Evolutionary conservation across 1,140 invertebrate genomes (phyloP).

Genomic region (Aphaenogaster ashmeadi): DNA sequence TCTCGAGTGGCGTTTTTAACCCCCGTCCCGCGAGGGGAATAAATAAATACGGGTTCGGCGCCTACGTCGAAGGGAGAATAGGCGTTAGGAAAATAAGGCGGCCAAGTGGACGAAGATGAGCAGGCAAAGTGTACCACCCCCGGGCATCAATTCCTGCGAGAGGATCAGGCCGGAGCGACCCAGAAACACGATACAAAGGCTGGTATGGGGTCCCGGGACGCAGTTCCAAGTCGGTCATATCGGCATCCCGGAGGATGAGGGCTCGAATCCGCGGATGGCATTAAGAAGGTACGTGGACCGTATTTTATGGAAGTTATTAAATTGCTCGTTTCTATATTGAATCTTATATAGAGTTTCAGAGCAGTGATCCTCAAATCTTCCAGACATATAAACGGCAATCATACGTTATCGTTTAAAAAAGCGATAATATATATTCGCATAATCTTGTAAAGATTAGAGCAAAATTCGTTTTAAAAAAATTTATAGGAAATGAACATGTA

Average conservation of each 20-base stretch:
- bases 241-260: constrained; percentile 88
- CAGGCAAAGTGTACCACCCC: constrained; percentile 68
- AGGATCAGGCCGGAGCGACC: constrained; percentile 82
- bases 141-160: constrained; percentile 81
- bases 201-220: constrained; percentile 78
- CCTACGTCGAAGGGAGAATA: not conserved
- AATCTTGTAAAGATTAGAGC: not conserved
- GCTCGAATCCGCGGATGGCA: constrained; percentile 92
- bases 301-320: constrained; percentile 16
- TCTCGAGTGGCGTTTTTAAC: constrained; percentile 13
- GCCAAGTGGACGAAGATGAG: constrained; percentile 72
- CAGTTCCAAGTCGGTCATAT: constrained; percentile 86
- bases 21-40: not conserved
- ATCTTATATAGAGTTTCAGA: not conserved
- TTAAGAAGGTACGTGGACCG: constrained; percentile 87
- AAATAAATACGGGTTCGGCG: constrained; percentile 13
- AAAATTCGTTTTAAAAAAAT: not conserved
- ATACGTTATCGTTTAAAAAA: not conserved
- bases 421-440: not conserved
- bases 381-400: not conserved
- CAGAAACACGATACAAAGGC: constrained; percentile 81
- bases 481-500: not conserved
- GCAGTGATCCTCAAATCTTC: not conserved
- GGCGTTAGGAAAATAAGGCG: constrained; percentile 21
- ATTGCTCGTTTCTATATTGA: not conserved